A percentile compares a stretch with the other conserved stretches of the same genome.
These are phyloP conservation scores for Rhynchotus rufescens DNA, from an alignment of 2,797 vertebrate species.

Conservation along the genomic window DNA sequence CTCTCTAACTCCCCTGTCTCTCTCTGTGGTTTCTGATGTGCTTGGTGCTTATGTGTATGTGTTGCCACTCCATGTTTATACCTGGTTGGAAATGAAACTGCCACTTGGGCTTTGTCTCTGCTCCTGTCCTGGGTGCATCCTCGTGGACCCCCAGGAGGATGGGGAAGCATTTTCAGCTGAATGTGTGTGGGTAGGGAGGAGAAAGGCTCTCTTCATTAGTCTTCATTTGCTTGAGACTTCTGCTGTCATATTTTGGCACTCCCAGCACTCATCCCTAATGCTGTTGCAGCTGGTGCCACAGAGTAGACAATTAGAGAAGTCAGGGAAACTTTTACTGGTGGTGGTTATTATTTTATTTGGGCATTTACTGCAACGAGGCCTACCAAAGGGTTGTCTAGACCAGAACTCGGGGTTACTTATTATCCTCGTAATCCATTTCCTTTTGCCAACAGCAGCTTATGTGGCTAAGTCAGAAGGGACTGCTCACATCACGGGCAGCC, in stretches of 20 bases:
- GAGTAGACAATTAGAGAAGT: not conserved
- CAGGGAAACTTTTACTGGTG: not conserved
- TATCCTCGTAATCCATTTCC: constrained; percentile 41
- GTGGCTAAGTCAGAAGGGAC: constrained; percentile 72
- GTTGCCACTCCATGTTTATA: not conserved
- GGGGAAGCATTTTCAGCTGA: not conserved
- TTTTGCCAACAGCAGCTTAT: constrained; percentile 47
- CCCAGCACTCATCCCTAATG: not conserved
- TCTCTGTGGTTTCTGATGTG: not conserved
- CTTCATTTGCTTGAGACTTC: not conserved
- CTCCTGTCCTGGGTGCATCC: no score
- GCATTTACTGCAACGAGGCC: not conserved
- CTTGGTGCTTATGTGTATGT: not conserved
- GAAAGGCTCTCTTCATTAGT: not conserved
- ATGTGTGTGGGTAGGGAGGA: not conserved
- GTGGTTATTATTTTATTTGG: not conserved
- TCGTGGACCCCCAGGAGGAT: not conserved
- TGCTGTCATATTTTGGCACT: not conserved
- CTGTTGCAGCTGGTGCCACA: not conserved
- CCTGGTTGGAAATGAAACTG: not conserved
- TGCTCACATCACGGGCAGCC: constrained; percentile 56
- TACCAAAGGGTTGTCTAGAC: constrained; percentile 38
- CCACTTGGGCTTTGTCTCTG: not conserved
- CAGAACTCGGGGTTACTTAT: constrained; percentile 25
- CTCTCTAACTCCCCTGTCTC: not conserved